Evolutionary conservation across 2,888 invertebrate genomes (phyloP).

Genomic region (Nymphalis c-album): DNA sequence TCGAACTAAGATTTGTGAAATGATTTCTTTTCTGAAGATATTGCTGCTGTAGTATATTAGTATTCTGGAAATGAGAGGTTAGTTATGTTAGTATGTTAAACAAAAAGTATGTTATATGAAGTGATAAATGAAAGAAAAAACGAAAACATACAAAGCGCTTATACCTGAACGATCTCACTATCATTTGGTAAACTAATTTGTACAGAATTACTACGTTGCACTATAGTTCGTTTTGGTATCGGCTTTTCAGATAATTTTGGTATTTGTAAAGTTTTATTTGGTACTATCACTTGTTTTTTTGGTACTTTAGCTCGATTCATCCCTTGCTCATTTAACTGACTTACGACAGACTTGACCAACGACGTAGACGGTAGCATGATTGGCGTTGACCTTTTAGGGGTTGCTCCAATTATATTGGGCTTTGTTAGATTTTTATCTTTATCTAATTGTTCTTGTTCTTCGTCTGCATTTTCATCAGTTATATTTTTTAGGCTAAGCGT

Average conservation of each 20-base stretch:
- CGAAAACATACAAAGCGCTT: conserved; percentile 57
- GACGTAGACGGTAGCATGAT: conserved; percentile 71
- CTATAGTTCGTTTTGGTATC: conserved; percentile 71
- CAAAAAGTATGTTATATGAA: conserved; percentile 44
- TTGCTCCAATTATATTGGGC: conserved; percentile 74
- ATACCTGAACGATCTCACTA: conserved; percentile 73
- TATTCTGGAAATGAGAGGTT: conserved; percentile 80
- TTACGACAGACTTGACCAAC: conserved; percentile 69
- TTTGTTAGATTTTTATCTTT: conserved; percentile 51
- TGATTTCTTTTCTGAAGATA: conserved; percentile 81
- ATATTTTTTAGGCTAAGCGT: conserved; percentile 41
- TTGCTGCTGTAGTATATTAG: conserved; percentile 81
- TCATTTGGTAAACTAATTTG: conserved; percentile 63
- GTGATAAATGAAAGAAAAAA: conserved; percentile 42
- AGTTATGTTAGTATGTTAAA: conserved; percentile 62
- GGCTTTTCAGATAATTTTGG: conserved; percentile 76
- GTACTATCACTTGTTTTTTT: conserved; percentile 71
- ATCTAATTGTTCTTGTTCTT: conserved; percentile 43
- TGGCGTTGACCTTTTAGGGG: conserved; percentile 64
- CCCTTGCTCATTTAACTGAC: conserved; percentile 68
- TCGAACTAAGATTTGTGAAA: conserved; percentile 77
- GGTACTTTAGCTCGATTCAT: conserved; percentile 68
- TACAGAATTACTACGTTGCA: conserved; percentile 73
- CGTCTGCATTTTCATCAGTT: conserved; percentile 43
- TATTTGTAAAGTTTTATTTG: conserved; percentile 77